These are phyloP conservation scores for Numida meleagris DNA, from an alignment of 2,113 vertebrate genomes.

Conservation along the genomic window DNA sequence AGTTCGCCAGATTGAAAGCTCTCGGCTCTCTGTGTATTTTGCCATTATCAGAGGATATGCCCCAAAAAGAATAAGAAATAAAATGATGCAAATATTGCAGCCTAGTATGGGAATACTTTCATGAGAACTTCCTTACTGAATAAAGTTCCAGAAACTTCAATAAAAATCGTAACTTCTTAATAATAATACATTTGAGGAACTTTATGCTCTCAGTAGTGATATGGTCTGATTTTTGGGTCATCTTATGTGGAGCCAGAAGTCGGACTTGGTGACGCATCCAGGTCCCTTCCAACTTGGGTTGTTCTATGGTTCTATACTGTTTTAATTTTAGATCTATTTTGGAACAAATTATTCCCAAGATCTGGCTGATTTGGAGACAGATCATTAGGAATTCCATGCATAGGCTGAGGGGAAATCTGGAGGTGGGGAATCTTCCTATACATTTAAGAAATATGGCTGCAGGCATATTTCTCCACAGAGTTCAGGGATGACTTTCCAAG, in stretches of 20 bases:
- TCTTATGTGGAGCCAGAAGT: too few species aligned
- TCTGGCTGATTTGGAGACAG: not conserved
- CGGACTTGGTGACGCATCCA: too few species aligned
- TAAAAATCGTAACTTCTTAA: not conserved
- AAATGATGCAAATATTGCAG: not conserved
- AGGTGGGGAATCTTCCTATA: not conserved
- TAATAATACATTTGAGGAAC: not conserved
- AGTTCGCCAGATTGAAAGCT: not conserved
- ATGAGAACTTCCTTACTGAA: rapidly evolving
- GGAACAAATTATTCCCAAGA: not conserved
- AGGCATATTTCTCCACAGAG: not conserved
- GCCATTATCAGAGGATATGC: not conserved
- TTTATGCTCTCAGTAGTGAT: too few species aligned
- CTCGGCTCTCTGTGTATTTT: rapidly evolving
- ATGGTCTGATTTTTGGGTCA: too few species aligned
- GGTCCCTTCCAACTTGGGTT: too few species aligned
- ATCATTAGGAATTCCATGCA: not conserved
- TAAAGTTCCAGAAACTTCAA: not conserved
- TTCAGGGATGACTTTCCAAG: not conserved
- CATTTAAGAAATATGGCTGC: not conserved
- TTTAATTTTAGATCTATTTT: not conserved
- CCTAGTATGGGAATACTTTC: rapidly evolving
- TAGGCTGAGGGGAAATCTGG: not conserved
- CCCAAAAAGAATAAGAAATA: not conserved
- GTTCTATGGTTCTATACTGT: not conserved